Percentiles rank a stretch among this genome's conserved stretches.
Conservation (phyloP, 2,888 invertebrate species). For the Drepanosiphum platanoidis region DNA sequence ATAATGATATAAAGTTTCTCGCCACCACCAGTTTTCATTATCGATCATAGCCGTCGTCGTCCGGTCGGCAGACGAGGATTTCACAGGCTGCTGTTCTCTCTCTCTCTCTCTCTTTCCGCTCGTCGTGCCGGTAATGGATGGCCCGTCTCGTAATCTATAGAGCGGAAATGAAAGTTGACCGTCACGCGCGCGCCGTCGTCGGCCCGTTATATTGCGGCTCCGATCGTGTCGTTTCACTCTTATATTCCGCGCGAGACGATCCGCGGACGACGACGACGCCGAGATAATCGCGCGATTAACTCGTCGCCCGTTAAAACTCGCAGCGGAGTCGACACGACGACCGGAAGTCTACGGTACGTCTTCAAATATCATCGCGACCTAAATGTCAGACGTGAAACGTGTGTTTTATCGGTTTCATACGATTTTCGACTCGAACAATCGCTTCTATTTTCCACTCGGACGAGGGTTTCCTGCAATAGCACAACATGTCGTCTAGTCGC, state of each 20-base stretch:
- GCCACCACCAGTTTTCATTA: not conserved
- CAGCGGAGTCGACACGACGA: not conserved
- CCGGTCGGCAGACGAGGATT: not conserved
- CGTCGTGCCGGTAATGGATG: not conserved
- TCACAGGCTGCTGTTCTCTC: not conserved
- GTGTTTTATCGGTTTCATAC: too few species aligned
- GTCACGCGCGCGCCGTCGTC: not conserved
- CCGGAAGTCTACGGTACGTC: not conserved
- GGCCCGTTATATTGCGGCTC: not conserved
- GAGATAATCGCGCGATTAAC: not conserved
- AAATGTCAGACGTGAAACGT: too few species aligned
- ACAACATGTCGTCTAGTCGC: too few species aligned
- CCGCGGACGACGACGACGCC: not conserved
- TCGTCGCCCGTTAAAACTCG: not conserved
- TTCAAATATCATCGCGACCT: too few species aligned
- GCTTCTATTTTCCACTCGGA: too few species aligned
- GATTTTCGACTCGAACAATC: too few species aligned
- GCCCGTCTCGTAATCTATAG: constrained; percentile 10
- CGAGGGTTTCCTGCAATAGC: too few species aligned
- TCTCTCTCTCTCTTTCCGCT: not conserved
- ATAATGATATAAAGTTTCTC: not conserved
- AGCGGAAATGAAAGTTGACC: constrained; percentile 37
- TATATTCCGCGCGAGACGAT: not conserved
- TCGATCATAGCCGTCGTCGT: not conserved
- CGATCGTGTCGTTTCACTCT: not conserved